These are phyloP conservation scores for Epinephelus moara DNA, from an alignment of 2,113 vertebrate species.

Conservation along the genomic window DNA sequence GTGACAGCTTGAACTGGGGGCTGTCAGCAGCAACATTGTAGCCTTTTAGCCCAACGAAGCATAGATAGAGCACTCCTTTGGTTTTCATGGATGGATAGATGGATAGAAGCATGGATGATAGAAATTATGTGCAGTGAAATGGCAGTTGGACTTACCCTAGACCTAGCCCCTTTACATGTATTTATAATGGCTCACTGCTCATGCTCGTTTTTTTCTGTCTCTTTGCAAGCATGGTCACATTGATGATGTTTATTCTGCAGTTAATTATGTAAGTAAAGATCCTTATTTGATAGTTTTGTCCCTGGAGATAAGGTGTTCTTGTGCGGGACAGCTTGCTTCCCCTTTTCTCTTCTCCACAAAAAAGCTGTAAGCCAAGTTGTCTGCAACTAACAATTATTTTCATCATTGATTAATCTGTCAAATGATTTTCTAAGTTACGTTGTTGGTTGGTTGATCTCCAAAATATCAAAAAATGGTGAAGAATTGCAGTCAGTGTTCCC, in stretches of 20 bases:
- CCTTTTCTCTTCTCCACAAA: background rate
- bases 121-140: slow-evolving; percentile 22
- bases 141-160: slow-evolving; percentile 7
- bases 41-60: slow-evolving; percentile 44
- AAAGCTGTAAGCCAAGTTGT: too few species aligned
- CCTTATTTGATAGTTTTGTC: background rate
- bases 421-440: too few species aligned
- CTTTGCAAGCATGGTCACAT: background rate
- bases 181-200: background rate
- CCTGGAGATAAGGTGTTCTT: background rate
- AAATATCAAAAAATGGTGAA: too few species aligned
- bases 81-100: slow-evolving; percentile 39
- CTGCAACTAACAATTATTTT: too few species aligned
- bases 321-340: background rate
- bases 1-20: slow-evolving; percentile 31
- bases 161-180: background rate
- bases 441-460: too few species aligned
- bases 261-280: background rate
- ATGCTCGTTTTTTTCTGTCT: background rate
- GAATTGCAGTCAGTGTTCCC: too few species aligned
- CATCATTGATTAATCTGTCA: too few species aligned
- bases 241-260: background rate
- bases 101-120: slow-evolving; percentile 5
- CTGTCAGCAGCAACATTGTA: slow-evolving; percentile 33
- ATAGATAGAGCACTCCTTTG: slow-evolving; percentile 29